A percentile compares a stretch with the other conserved stretches of the same genome.
Conservation (phyloP, 2,797 vertebrate genomes). For the Valencia hispanica region DNA sequence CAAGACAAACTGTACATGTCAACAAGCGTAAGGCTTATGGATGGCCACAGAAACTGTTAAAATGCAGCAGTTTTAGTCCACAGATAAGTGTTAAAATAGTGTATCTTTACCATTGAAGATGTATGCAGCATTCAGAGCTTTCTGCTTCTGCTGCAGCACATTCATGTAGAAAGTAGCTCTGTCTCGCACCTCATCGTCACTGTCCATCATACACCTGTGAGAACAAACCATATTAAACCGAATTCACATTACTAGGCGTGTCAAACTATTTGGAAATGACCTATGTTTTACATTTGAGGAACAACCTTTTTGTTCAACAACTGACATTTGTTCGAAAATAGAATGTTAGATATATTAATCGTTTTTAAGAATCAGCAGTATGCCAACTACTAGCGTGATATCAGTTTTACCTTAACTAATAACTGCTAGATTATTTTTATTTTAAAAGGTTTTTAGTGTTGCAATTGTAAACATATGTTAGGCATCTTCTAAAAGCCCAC, state of each 20-base stretch:
- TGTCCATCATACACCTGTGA: slow-evolving; percentile 98
- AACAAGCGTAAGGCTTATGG: not conserved
- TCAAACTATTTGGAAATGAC: not conserved
- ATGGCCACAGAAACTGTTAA: not conserved
- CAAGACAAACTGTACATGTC: no score
- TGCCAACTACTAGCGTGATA: no score
- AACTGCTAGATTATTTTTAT: no score
- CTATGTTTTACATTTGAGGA: no score
- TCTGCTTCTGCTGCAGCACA: slow-evolving; percentile 94
- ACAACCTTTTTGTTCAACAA: no score
- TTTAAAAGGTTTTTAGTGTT: no score
- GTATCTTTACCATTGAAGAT: slow-evolving; percentile 89
- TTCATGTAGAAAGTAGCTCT: slow-evolving; percentile 98
- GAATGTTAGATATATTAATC: no score
- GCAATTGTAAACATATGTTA: not conserved
- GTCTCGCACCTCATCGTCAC: slow-evolving; percentile 95
- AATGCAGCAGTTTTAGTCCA: not conserved
- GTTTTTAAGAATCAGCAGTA: no score
- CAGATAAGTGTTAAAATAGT: not conserved
- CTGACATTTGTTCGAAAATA: no score
- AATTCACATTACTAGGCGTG: not conserved
- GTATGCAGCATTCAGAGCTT: slow-evolving; percentile 93
- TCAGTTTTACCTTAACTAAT: no score
- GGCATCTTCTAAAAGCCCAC: not conserved
- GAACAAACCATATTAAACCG: not conserved